phyloP scores from a whole-genome alignment of 2,888 invertebrate genomes.

The Drosophila dives region DNA sequence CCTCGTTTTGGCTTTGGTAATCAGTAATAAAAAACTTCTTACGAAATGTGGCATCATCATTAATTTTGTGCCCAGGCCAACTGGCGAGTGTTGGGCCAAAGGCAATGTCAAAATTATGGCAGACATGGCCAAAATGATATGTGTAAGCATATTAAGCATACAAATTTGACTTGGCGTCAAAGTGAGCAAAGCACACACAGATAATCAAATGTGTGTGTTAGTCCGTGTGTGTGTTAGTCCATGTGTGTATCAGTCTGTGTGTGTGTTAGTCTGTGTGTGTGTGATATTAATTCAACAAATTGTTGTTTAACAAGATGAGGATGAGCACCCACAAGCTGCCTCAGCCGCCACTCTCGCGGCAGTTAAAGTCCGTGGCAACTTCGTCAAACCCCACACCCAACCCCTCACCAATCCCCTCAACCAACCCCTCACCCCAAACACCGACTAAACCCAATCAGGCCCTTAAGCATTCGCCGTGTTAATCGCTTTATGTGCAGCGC shows the following conservation, averaged over 20 bases:
- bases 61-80: conserved; percentile 41
- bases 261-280: conserved; percentile 30
- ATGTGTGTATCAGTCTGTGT: conserved; percentile 14
- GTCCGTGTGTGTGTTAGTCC: conserved; percentile 27
- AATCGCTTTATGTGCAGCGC: conserved; percentile 79
- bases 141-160: conserved; percentile 48
- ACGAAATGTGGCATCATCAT: conserved; percentile 53
- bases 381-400: neutral
- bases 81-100: conserved; percentile 39
- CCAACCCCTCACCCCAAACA: conserved; percentile 1
- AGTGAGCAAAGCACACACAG: conserved; percentile 67
- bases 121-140: conserved; percentile 46
- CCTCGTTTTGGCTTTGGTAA: conserved; percentile 41
- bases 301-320: conserved; percentile 77
- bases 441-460: conserved; percentile 16
- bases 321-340: conserved; percentile 54
- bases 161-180: conserved; percentile 78
- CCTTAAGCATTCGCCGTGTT: conserved; percentile 64
- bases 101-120: conserved; percentile 61
- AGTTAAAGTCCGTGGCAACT: conserved; percentile 49
- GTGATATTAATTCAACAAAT: conserved; percentile 79
- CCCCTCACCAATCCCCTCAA: neutral
- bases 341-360: conserved; percentile 58
- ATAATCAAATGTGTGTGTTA: neutral
- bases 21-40: conserved; percentile 60